Evolutionary conservation across 1,140 invertebrate species (phyloP), one percentile per base, ranked within the genome.

Genomic region (Bombus pascuorum): DNA sequence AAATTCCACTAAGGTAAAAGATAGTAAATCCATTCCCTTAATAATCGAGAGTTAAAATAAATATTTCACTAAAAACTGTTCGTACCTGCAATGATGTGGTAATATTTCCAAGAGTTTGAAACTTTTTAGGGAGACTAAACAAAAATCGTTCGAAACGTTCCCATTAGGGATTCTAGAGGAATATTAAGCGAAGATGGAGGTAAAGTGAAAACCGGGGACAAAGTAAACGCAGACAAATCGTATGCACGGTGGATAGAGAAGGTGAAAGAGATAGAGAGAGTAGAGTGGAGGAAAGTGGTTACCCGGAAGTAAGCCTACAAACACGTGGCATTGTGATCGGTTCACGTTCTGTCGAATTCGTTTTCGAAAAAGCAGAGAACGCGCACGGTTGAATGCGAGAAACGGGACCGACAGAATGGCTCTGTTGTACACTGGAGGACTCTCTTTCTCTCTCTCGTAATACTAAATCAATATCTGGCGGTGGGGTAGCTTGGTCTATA

Each of bases 391-490:
- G 86, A 94, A 92, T 92, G 82, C 83, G 86, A 90, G 89, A 93
- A 92, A 92, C 81, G 86, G 85, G 87, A 81, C 77, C 85, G 78
- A 75, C 80, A 89, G 85, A 91, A 88, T 82, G 89, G 90, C 83
- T 87, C 76, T 85, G 88, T 87, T 81, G 87, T 86, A 77, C 76
- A 89, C 85, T 88, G 85, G 83, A 93, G 90, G 65, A 90, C 47
- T 81, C 62, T 79, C 39, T 39, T 28, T 80, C 32, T 70, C 65
- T 80, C 77, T 84, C 92, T 89, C 89, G 90, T 94, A 94, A 94
- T 94, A 93, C 92, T 94, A 94, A 94, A 94, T 94, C 93, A 94
- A 94, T 94, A 94, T 94, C 91, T 94, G 84, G 71, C 83, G 90
- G 88, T 92, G 89, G 93, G 92, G 91, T 90, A 87, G 85, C 89